phyloP scores from a whole-genome alignment of 2,888 invertebrate genomes.

The Smittia aterrima region DNA sequence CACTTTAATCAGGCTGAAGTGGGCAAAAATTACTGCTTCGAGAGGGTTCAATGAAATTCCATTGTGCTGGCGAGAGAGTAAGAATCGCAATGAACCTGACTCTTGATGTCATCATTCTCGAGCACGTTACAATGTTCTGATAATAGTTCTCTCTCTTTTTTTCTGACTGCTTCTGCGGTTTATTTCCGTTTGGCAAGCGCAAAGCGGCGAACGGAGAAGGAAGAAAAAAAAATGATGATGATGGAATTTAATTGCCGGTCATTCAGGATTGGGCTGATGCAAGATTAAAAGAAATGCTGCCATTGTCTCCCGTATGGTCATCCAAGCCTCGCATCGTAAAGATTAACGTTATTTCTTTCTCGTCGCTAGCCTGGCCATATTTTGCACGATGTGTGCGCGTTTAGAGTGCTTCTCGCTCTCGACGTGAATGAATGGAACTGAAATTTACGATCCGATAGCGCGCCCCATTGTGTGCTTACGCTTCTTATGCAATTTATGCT shows the following conservation, averaged over 20 bases:
- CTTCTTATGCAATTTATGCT: not conserved
- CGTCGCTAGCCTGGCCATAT: not conserved
- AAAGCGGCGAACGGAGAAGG: too few relatives aligned
- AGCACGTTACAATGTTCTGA: too few relatives aligned
- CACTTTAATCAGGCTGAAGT: not conserved
- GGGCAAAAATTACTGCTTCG: not conserved
- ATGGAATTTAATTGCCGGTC: not conserved
- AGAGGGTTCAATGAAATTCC: not conserved
- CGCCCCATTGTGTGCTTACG: not conserved
- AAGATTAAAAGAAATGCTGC: not conserved
- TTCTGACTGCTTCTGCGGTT: too few relatives aligned
- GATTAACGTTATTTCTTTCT: not conserved
- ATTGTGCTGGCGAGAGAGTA: not conserved
- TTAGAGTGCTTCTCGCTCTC: not conserved
- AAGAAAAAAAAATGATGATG: not conserved
- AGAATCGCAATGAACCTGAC: slow-evolving; percentile 27
- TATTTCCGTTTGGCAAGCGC: too few relatives aligned
- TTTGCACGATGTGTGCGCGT: not conserved
- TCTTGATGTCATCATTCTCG: slow-evolving; percentile 21
- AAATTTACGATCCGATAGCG: not conserved
- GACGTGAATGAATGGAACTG: not conserved
- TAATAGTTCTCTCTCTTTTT: not conserved
- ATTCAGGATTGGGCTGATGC: not conserved
- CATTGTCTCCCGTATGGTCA: not conserved
- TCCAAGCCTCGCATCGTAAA: not conserved